Conservation (phyloP, 2,113 vertebrate species). For the Murina feae region DNA sequence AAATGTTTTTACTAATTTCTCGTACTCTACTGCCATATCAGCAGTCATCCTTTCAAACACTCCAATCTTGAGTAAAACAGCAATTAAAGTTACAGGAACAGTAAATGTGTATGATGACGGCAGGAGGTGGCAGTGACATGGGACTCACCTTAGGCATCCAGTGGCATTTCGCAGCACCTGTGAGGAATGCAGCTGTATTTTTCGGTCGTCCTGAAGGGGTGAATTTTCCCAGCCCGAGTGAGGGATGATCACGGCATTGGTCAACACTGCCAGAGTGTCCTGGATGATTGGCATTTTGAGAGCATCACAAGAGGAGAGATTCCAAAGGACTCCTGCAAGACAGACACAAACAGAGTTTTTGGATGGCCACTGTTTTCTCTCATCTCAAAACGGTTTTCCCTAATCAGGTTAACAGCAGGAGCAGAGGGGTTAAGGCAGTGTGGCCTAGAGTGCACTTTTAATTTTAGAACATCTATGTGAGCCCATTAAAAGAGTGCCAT, state of each 20-base stretch:
- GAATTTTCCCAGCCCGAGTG: constrained; percentile 97
- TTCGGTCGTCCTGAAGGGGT: constrained; percentile 95
- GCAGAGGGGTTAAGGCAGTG: background rate
- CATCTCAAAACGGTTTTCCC: background rate
- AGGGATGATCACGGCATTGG: constrained; percentile 97
- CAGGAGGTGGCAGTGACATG: background rate
- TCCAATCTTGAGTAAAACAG: background rate
- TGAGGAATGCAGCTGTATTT: constrained; percentile 96
- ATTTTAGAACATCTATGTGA: background rate
- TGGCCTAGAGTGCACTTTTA: background rate
- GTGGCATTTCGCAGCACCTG: constrained; percentile 99
- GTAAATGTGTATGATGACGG: rapidly evolving
- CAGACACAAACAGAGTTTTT: constrained; percentile 9
- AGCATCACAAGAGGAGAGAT: constrained; percentile 97
- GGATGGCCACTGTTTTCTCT: rapidly evolving
- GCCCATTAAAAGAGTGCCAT: background rate
- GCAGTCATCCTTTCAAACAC: background rate
- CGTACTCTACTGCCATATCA: background rate
- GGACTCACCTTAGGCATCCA: constrained; percentile 95
- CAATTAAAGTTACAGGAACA: background rate
- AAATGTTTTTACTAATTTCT: background rate
- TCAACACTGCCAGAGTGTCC: constrained; percentile 96
- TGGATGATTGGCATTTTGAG: constrained; percentile 99
- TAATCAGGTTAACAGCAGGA: background rate
- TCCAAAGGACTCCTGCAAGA: constrained; percentile 94